These are phyloP conservation scores for Enhydra lutris DNA, from an alignment of 2,113 vertebrate genomes.

Conservation along the genomic window DNA sequence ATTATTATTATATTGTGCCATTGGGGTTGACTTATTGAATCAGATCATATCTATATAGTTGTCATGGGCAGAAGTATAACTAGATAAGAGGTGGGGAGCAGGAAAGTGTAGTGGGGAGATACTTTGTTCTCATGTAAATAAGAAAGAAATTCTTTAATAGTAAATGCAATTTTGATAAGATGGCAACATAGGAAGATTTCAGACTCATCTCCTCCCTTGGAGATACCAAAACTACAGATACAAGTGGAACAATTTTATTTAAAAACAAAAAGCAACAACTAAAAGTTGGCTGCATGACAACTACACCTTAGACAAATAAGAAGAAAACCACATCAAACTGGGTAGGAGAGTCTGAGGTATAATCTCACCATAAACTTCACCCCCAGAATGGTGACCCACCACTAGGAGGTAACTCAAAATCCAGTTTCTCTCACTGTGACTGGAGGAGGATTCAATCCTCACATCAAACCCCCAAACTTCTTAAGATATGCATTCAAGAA, in stretches of 20 bases:
- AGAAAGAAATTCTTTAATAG: neutral
- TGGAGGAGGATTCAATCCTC: neutral
- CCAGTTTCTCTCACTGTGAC: neutral
- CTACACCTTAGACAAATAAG: neutral
- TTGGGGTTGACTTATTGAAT: neutral
- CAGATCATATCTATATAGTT: neutral
- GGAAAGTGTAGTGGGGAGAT: neutral
- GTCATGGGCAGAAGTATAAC: neutral
- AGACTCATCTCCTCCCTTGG: neutral
- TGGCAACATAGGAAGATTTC: neutral
- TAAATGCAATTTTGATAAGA: neutral
- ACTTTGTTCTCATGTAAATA: neutral
- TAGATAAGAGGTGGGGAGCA: neutral
- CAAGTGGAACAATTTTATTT: neutral
- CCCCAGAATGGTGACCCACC: neutral
- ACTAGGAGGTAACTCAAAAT: neutral
- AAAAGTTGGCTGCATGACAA: neutral
- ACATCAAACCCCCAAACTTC: neutral
- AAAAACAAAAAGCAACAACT: neutral
- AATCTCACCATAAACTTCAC: neutral
- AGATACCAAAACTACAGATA: neutral
- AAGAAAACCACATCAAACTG: neutral
- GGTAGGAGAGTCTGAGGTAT: neutral
- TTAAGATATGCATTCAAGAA: neutral
- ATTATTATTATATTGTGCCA: neutral